Conservation (phyloP, 2,888 invertebrate species). For the Coelogynopora nodosa region DNA sequence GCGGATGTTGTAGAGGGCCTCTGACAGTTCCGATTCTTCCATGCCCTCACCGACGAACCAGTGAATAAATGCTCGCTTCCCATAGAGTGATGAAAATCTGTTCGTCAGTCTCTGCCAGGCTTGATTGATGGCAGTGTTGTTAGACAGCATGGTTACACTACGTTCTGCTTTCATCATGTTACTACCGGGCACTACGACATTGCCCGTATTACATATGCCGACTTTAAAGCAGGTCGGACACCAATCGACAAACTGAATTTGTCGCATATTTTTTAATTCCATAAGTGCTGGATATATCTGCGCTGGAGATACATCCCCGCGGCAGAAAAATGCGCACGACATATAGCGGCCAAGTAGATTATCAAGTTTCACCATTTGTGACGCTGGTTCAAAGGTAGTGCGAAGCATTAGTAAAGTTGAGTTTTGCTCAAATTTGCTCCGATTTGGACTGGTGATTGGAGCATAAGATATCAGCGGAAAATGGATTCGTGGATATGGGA, state of each 20-base stretch:
- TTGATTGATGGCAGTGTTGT: slow-evolving; percentile 69
- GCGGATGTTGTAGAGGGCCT: slow-evolving; percentile 57
- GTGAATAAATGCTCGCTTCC: slow-evolving; percentile 50
- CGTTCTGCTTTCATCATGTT: slow-evolving; percentile 67
- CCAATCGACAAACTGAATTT: slow-evolving; percentile 45
- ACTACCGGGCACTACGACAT: slow-evolving; percentile 56
- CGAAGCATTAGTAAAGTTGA: slow-evolving; percentile 75
- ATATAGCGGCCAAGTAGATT: slow-evolving; percentile 36
- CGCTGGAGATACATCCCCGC: slow-evolving; percentile 48
- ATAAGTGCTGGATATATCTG: slow-evolving; percentile 49
- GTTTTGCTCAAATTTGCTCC: slow-evolving; percentile 66
- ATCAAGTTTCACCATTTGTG: slow-evolving; percentile 78
- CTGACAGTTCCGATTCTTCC: slow-evolving; percentile 50
- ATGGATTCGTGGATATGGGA: slow-evolving; percentile 44
- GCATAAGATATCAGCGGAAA: slow-evolving; percentile 37
- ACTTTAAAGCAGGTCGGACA: slow-evolving; percentile 53
- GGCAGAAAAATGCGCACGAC: slow-evolving; percentile 45
- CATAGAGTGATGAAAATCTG: slow-evolving; percentile 52
- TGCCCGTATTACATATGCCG: slow-evolving; percentile 74
- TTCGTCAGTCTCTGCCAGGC: slow-evolving; percentile 49
- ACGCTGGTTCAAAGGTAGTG: slow-evolving; percentile 76
- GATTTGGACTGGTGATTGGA: slow-evolving; percentile 37
- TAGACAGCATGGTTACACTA: slow-evolving; percentile 77
- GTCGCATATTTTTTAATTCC: slow-evolving; percentile 26
- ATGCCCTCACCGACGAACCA: slow-evolving; percentile 51